Percentiles rank a stretch among this genome's conserved stretches.
These are phyloP conservation scores for Tetraneura akinire DNA, from an alignment of 1,140 invertebrate genomes.

Conservation along the genomic window DNA sequence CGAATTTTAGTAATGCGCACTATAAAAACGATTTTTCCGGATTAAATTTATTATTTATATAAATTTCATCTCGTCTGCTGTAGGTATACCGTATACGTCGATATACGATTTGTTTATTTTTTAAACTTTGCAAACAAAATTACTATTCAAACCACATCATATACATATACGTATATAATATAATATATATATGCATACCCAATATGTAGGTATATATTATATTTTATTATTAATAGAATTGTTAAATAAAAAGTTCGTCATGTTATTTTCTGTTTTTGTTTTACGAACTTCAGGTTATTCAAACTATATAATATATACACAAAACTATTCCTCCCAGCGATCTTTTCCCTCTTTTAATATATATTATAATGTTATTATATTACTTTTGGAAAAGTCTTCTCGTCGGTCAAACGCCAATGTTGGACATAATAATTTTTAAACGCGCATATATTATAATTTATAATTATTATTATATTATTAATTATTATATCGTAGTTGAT, in stretches of 20 bases:
- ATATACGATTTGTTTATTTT: not conserved
- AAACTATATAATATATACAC: too few species aligned
- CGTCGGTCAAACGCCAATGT: too few species aligned
- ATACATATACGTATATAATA: not conserved
- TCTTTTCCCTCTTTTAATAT: not conserved
- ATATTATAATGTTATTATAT: too few species aligned
- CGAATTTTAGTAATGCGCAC: too few species aligned
- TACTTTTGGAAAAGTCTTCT: not conserved
- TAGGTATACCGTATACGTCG: too few species aligned
- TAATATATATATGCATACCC: not conserved
- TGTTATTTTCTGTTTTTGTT: not conserved
- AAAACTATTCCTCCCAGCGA: not conserved
- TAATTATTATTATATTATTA: too few species aligned
- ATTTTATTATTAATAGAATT: not conserved
- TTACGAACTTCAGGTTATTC: not conserved
- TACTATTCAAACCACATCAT: not conserved
- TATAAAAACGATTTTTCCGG: too few species aligned
- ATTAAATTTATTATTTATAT: too few species aligned
- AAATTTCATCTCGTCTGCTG: too few species aligned
- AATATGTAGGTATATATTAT: not conserved
- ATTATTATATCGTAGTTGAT: too few species aligned
- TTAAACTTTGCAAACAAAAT: not conserved
- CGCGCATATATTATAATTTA: too few species aligned
- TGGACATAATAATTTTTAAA: too few species aligned
- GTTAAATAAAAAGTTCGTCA: conserved; percentile 18